phyloP scores from a whole-genome alignment of 1,140 invertebrate genomes.

The Hylaeus volcanicus region DNA sequence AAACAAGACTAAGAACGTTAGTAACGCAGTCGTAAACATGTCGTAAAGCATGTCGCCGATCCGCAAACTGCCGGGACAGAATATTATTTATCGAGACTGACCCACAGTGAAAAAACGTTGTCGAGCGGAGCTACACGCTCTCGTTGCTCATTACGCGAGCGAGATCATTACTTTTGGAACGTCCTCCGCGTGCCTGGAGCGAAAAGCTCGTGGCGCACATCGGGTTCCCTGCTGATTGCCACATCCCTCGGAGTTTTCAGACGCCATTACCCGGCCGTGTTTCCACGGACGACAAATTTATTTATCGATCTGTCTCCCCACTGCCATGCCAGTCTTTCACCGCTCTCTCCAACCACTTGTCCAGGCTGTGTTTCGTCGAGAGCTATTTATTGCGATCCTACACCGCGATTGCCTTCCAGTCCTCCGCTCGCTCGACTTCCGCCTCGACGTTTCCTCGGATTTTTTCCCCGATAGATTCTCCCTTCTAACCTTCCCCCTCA shows the following conservation, averaged over 20 bases:
- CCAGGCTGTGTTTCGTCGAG: slow-evolving; percentile 30
- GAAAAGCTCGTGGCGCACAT: too few relatives aligned
- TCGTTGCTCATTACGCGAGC: too few relatives aligned
- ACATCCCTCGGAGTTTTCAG: background rate
- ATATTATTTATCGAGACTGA: too few relatives aligned
- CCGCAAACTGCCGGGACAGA: too few relatives aligned
- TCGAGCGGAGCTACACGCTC: too few relatives aligned
- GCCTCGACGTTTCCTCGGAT: slow-evolving; percentile 16
- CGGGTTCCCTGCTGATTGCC: background rate
- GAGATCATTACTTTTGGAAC: too few relatives aligned
- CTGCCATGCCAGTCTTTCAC: background rate
- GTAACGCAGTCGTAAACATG: too few relatives aligned
- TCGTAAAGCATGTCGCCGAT: too few relatives aligned
- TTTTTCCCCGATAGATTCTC: slow-evolving; percentile 23
- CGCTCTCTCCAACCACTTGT: slow-evolving; percentile 34
- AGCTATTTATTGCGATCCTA: slow-evolving; percentile 61
- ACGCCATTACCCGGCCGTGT: background rate
- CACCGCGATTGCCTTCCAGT: slow-evolving; percentile 30
- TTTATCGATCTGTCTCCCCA: slow-evolving; percentile 6
- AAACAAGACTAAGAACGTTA: too few relatives aligned
- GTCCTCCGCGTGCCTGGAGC: too few relatives aligned
- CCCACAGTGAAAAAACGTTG: too few relatives aligned
- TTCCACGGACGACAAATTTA: slow-evolving; percentile 11
- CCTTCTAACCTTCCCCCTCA: background rate
- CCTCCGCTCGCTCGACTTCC: slow-evolving; percentile 29